Evolutionary conservation across 2,888 invertebrate genomes (phyloP).

Genomic region (Drosophila peninsularis): DNA sequence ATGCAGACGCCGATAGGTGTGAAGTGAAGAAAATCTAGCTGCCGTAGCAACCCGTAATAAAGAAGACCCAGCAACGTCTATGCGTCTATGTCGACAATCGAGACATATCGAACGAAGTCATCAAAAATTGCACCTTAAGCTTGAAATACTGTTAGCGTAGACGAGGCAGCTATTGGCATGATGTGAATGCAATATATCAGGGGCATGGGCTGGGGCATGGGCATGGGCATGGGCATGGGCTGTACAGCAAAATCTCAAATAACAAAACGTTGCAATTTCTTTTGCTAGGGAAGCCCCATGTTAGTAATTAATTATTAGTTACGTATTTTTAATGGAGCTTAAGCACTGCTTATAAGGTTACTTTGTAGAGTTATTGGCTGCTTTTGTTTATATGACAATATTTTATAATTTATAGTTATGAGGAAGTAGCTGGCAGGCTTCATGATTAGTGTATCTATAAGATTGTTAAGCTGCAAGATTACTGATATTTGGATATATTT

Average conservation of each 20-base stretch:
- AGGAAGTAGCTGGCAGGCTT: too few relatives aligned
- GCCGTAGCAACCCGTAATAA: background rate
- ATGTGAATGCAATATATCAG: background rate
- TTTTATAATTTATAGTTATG: too few relatives aligned
- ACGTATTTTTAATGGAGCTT: too few relatives aligned
- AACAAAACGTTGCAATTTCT: background rate
- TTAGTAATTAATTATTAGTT: too few relatives aligned
- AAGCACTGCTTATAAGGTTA: too few relatives aligned
- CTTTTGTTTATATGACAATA: too few relatives aligned
- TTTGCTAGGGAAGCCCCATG: too few relatives aligned
- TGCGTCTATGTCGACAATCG: background rate
- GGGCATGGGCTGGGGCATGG: background rate
- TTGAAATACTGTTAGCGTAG: background rate
- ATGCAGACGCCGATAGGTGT: background rate
- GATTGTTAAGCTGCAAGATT: too few relatives aligned
- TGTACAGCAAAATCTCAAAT: background rate
- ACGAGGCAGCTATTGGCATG: background rate
- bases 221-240: background rate
- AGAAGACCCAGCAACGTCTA: constrained; percentile 6
- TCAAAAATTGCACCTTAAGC: background rate
- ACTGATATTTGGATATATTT: too few relatives aligned
- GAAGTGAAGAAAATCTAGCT: background rate
- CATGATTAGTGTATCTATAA: too few relatives aligned
- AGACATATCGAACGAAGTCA: constrained; percentile 3
- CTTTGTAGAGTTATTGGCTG: too few relatives aligned